A percentile compares a stretch with the other conserved stretches of the same genome.
Conservation (phyloP, 1,140 invertebrate genomes). For the Campoletis sonorensis region DNA sequence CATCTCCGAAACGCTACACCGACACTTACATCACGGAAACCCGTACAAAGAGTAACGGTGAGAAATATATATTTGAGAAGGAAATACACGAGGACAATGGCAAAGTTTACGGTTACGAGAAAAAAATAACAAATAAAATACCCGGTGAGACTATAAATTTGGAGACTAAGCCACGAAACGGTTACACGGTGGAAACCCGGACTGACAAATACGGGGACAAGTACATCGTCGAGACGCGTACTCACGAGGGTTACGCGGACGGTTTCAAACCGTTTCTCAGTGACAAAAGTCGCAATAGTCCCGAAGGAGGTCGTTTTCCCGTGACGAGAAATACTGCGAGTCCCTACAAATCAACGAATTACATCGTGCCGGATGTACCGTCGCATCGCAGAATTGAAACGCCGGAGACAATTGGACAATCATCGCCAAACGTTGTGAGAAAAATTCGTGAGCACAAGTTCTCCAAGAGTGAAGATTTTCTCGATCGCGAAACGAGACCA, state of each 20-base stretch:
- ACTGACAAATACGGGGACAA: conserved; percentile 76
- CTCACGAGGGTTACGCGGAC: conserved; percentile 65
- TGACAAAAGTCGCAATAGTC: conserved; percentile 63
- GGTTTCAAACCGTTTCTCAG: conserved; percentile 69
- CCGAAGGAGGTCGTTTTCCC: conserved; percentile 60
- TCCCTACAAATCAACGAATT: conserved; percentile 50
- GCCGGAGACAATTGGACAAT: conserved; percentile 50
- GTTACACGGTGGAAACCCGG: conserved; percentile 77
- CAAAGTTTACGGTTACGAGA: conserved; percentile 72
- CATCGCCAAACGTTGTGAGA: conserved; percentile 57
- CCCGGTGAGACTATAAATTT: conserved; percentile 58
- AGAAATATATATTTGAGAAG: conserved; percentile 73
- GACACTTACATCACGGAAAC: conserved; percentile 75
- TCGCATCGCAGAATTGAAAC: conserved; percentile 34
- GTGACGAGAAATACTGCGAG: conserved; percentile 41
- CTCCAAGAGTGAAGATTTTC: conserved; percentile 68
- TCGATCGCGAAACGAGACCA: conserved; percentile 60
- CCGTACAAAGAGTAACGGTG: conserved; percentile 72
- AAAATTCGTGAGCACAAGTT: conserved; percentile 68
- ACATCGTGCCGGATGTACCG: conserved; percentile 47
- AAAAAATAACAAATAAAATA: conserved; percentile 72
- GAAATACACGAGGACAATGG: conserved; percentile 73
- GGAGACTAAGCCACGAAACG: conserved; percentile 69
- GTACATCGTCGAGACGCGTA: conserved; percentile 78
- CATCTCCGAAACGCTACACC: conserved; percentile 70